phyloP scores from a whole-genome alignment of 1,140 invertebrate species.

The Leptoteleia sp. region DNA sequence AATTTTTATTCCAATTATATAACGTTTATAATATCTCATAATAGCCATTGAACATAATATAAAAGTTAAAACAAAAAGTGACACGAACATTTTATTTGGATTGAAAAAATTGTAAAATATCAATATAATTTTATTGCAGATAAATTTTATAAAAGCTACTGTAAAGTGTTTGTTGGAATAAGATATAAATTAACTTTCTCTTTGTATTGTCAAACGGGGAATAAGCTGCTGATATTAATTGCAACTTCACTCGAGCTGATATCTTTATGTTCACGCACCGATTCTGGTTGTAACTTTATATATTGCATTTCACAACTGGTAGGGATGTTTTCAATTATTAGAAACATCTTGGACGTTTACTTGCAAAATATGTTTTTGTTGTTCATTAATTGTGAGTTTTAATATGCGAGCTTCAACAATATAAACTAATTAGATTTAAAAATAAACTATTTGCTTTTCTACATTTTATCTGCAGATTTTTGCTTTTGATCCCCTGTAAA shows the following conservation, averaged over 20 bases:
- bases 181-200: constrained; percentile 9
- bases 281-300: constrained; percentile 15
- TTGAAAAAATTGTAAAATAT: too few relatives aligned
- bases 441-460: too few relatives aligned
- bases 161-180: too few relatives aligned
- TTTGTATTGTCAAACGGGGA: constrained; percentile 7
- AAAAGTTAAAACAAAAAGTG: constrained; percentile 4
- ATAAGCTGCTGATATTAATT: not conserved
- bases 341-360: not conserved
- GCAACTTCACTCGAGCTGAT: not conserved
- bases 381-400: too few relatives aligned
- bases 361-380: constrained; percentile 4
- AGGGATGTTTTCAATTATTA: constrained; percentile 6
- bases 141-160: too few relatives aligned
- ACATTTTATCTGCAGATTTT: too few relatives aligned
- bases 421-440: too few relatives aligned
- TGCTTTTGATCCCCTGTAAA: too few relatives aligned
- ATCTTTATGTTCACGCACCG: not conserved
- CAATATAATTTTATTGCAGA: too few relatives aligned
- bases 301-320: constrained; percentile 7
- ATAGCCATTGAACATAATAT: not conserved
- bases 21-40: constrained; percentile 20
- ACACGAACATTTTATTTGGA: constrained; percentile 13
- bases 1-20: constrained; percentile 10
- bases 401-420: too few relatives aligned